These are phyloP conservation scores for Cephus pygmeus DNA, from an alignment of 2,888 invertebrate species.

Conservation along the genomic window DNA sequence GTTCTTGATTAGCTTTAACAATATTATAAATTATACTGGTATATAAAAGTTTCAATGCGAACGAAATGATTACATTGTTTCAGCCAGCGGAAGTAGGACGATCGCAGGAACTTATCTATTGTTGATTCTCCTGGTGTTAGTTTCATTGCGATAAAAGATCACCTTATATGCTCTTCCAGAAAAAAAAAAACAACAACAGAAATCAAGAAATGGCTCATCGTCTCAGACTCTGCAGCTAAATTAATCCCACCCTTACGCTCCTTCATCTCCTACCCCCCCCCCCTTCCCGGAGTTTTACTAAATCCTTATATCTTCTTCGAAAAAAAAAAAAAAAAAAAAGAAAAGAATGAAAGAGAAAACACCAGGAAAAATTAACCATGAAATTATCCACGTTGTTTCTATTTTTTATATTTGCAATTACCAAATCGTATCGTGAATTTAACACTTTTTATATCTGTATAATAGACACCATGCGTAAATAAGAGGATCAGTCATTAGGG, in stretches of 20 bases:
- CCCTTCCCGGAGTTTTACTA: not conserved
- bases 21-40: not conserved
- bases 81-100: constrained; percentile 61
- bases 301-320: not conserved
- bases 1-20: not conserved
- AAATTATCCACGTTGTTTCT: constrained; percentile 41
- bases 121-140: constrained; percentile 24
- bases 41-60: not conserved
- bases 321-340: too few relatives aligned
- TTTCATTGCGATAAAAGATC: constrained; percentile 29
- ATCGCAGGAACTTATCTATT: constrained; percentile 29
- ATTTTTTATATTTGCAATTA: constrained; percentile 48
- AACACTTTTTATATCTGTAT: constrained; percentile 22
- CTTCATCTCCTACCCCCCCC: too few relatives aligned
- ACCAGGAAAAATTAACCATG: not conserved
- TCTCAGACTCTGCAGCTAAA: not conserved
- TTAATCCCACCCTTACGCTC: not conserved
- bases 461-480: constrained; percentile 19
- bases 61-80: constrained; percentile 37
- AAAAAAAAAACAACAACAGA: not conserved
- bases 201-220: constrained; percentile 7
- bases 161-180: constrained; percentile 5
- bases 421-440: constrained; percentile 16
- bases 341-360: not conserved
- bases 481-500: constrained; percentile 1